Evolutionary conservation across 2,797 vertebrate genomes (phyloP), one percentile per base, ranked within the genome.

Genomic region (Syngnathus rostellatus): DNA sequence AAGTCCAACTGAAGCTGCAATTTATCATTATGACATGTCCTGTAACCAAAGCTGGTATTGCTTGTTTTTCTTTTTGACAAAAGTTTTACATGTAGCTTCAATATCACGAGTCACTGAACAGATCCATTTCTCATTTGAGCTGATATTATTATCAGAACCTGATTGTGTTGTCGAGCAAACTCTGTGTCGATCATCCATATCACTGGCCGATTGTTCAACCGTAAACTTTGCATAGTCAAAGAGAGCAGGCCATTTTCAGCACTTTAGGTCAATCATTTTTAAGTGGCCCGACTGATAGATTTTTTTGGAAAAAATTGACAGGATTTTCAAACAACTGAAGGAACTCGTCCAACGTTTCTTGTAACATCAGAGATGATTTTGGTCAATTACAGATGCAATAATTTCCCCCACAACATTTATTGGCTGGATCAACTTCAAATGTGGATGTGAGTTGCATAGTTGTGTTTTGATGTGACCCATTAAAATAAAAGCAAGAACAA

Each of bases 1-100:
- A 62, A 66, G 75, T 58, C 68, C 72, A 31, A 51, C 11, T 65
- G 19, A 69, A 65, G 63, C 50, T 57, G 21, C 41, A 17, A 50
- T 75, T 66, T 12, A 74, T 76, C 71, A 64, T 41, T n/a, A 10
- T 61, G 59, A 11, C 59, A 61, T 54, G 53, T 59, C 11, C 31
- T 55, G 62, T 39, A 46, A 3, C 39, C 8, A 23, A 16, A 2
- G 7, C 9, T 31, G 31, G 31, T 31, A 31, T 31, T 31, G 31
- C 31, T 31, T 31, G 31, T 31, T 31, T 31, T 31, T 31, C 31
- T 31, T 31, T 31, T 31, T 31, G 31, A 31, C 3, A 31, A 31
- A 31, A 31, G 31, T 31, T 31, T 31, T 4, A 31, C 31, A 31
- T 9, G n/a, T 9, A 21, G 50, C 19, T 23, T 54, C 51, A 5